Percentiles rank a stretch among this genome's conserved stretches.
These are phyloP conservation scores for Lamellibrachia columna DNA, from an alignment of 2,888 invertebrate species.

Conservation along the genomic window DNA sequence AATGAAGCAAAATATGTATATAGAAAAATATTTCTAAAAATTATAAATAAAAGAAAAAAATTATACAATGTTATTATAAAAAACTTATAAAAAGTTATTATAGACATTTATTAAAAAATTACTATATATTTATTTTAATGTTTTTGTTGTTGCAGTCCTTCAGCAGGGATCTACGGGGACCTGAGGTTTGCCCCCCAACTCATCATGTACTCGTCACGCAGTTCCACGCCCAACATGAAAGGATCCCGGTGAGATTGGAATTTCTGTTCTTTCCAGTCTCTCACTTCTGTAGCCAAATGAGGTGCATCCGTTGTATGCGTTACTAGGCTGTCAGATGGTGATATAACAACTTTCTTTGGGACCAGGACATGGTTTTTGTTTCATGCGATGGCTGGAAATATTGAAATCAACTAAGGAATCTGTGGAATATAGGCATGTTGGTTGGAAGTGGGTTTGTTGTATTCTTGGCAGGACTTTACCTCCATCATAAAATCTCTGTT, in stretches of 20 bases:
- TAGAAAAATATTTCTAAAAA: background rate
- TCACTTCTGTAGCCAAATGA: no score
- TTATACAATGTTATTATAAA: background rate
- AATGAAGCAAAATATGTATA: no score
- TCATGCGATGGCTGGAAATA: no score
- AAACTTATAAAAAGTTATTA: background rate
- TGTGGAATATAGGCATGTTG: no score
- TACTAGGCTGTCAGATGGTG: background rate
- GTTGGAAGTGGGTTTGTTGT: no score
- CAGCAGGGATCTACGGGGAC: constrained; percentile 44
- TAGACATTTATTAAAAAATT: background rate
- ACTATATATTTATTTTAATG: constrained; percentile 14
- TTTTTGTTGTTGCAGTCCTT: constrained; percentile 52
- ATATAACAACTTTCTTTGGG: background rate
- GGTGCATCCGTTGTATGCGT: background rate
- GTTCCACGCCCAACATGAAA: constrained; percentile 56
- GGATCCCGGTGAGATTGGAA: constrained; percentile 41
- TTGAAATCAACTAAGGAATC: no score
- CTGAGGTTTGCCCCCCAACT: constrained; percentile 41
- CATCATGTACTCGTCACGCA: constrained; percentile 53
- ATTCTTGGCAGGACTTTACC: no score
- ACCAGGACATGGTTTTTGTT: no score
- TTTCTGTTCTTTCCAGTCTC: background rate
- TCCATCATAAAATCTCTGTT: no score
- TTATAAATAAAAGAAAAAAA: no score